Evolutionary conservation across 2,888 invertebrate genomes (phyloP).

Genomic region (Ophion ventricosus): DNA sequence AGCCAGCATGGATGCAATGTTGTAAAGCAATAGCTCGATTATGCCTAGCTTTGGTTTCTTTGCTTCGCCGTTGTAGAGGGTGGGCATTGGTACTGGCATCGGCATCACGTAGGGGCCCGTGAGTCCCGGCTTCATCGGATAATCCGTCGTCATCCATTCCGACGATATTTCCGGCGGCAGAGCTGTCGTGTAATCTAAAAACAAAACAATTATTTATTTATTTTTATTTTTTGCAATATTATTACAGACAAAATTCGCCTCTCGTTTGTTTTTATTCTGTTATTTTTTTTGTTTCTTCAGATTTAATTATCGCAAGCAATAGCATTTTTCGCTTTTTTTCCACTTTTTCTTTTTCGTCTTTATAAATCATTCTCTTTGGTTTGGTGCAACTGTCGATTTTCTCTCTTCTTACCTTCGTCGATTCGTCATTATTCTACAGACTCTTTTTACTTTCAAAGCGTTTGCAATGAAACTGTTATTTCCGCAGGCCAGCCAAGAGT

Average conservation of each 20-base stretch:
- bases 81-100: slow-evolving; percentile 90
- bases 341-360: not conserved
- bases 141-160: slow-evolving; percentile 79
- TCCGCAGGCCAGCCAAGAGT: not conserved
- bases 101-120: slow-evolving; percentile 81
- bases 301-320: too few species aligned
- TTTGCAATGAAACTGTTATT: slow-evolving; percentile 16
- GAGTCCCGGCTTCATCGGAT: slow-evolving; percentile 78
- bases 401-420: slow-evolving; percentile 55
- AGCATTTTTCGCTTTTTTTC: not conserved
- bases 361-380: slow-evolving; percentile 14
- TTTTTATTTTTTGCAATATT: not conserved
- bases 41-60: slow-evolving; percentile 88
- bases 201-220: not conserved
- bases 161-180: slow-evolving; percentile 75
- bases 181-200: slow-evolving; percentile 77
- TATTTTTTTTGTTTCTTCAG: too few species aligned
- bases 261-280: too few species aligned
- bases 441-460: slow-evolving; percentile 38
- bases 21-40: slow-evolving; percentile 92
- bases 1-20: slow-evolving; percentile 95
- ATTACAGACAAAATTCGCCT: too few species aligned
- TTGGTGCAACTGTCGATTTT: slow-evolving; percentile 25
- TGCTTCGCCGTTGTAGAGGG: slow-evolving; percentile 91
- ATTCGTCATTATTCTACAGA: slow-evolving; percentile 40